Evolutionary conservation across 2,797 vertebrate genomes (phyloP).

Genomic region (Gobio occitaniae): DNA sequence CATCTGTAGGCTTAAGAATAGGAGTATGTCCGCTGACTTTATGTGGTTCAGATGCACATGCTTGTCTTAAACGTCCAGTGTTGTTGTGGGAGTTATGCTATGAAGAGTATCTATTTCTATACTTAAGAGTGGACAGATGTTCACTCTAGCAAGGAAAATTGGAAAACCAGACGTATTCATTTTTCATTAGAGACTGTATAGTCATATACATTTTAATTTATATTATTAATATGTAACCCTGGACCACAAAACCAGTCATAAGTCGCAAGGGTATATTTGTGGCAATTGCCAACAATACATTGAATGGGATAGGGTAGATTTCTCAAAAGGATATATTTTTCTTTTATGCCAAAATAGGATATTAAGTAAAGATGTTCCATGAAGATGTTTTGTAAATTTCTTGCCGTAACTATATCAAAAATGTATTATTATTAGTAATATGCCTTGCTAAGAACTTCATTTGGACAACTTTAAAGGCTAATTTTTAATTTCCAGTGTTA

Average conservation of each 20-base stretch:
- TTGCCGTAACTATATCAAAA: too few species aligned
- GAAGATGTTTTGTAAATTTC: too few species aligned
- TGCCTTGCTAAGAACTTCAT: too few species aligned
- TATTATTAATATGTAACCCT: not conserved
- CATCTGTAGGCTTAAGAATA: not conserved
- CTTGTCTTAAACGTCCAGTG: not conserved
- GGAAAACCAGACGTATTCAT: not conserved
- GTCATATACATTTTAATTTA: not conserved
- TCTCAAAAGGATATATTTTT: too few species aligned
- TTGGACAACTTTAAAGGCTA: too few species aligned
- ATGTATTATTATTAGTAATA: too few species aligned
- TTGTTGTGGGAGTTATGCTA: not conserved
- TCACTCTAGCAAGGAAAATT: not conserved
- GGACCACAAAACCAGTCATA: too few species aligned
- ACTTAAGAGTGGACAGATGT: not conserved
- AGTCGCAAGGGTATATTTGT: too few species aligned
- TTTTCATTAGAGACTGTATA: not conserved
- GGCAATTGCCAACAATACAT: too few species aligned
- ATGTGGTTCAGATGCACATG: not conserved
- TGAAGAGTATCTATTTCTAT: not conserved
- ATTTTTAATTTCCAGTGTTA: not conserved
- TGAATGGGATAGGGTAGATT: too few species aligned
- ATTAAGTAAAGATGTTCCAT: too few species aligned
- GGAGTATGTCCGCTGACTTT: not conserved
- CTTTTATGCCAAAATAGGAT: too few species aligned